Conservation (phyloP, 2,888 invertebrate species). For the Ectropis crepuscularia region DNA sequence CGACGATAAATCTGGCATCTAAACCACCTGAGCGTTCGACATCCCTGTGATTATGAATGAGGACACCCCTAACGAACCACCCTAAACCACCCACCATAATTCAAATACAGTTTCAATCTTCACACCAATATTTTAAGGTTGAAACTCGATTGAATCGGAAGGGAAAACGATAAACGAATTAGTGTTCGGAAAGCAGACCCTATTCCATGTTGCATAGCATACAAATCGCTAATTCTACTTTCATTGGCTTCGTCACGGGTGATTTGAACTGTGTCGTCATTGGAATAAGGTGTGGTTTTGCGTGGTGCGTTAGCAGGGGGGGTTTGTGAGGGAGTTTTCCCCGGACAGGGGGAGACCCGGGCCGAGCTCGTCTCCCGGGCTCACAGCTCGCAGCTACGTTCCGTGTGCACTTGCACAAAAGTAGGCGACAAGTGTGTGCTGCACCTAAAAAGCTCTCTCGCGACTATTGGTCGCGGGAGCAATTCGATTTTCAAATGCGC, state of each 20-base stretch:
- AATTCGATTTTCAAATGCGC: slow-evolving; percentile 54
- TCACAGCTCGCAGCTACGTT: slow-evolving; percentile 53
- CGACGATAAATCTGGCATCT: slow-evolving; percentile 78
- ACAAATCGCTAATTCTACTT: slow-evolving; percentile 72
- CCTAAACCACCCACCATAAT: slow-evolving; percentile 39
- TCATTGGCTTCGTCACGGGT: slow-evolving; percentile 30
- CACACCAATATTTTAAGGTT: slow-evolving; percentile 40
- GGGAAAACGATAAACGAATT: slow-evolving; percentile 72
- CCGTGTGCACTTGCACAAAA: slow-evolving; percentile 70
- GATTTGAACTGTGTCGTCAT: slow-evolving; percentile 42
- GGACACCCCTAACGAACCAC: slow-evolving; percentile 55
- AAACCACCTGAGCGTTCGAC: slow-evolving; percentile 82
- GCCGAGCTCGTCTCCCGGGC: slow-evolving; percentile 77
- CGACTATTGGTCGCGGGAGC: slow-evolving; percentile 50
- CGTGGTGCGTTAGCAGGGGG: slow-evolving; percentile 39
- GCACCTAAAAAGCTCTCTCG: slow-evolving; percentile 53
- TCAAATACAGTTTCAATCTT: slow-evolving; percentile 45
- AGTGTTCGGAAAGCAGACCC: slow-evolving; percentile 77
- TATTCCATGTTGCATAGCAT: slow-evolving; percentile 75
- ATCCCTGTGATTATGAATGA: slow-evolving; percentile 78
- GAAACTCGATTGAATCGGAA: slow-evolving; percentile 41
- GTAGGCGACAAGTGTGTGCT: slow-evolving; percentile 57
- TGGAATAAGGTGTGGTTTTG: slow-evolving; percentile 47
- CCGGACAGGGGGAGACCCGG: slow-evolving; percentile 65
- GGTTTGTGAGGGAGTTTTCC: slow-evolving; percentile 57